Percentiles rank a stretch among this genome's conserved stretches.
Evolutionary conservation across 30 jellyfish, hydroid and myxozoan genomes (phyloP).

Genomic region (Aurelia aurita complex sp. Pacific): DNA sequence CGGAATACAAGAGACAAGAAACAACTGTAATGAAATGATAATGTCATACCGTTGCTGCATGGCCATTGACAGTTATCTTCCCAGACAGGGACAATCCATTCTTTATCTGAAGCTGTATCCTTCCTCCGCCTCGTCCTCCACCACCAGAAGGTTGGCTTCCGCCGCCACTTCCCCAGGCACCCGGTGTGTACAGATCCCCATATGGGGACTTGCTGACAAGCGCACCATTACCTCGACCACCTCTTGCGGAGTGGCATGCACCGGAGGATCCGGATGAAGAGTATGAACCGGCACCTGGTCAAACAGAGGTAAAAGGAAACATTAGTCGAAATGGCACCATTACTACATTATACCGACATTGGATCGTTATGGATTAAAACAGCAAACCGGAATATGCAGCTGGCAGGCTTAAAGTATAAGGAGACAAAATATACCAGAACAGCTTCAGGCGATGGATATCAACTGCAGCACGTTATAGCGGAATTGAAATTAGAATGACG

Average conservation of each 20-base stretch:
- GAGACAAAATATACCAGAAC: too few species aligned
- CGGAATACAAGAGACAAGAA: too few species aligned
- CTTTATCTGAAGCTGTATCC: slow-evolving; percentile 6
- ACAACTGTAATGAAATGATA: too few species aligned
- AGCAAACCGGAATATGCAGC: too few species aligned
- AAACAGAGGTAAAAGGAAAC: background rate
- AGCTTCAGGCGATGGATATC: too few species aligned
- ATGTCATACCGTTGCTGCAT: slow-evolving; percentile 30
- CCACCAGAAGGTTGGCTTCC: slow-evolving; percentile 48
- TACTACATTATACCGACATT: too few species aligned
- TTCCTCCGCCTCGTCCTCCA: slow-evolving; percentile 71
- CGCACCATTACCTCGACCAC: slow-evolving; percentile 63
- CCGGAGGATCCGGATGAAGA: slow-evolving; percentile 62
- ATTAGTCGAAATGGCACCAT: background rate
- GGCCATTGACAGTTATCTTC: slow-evolving; percentile 49
- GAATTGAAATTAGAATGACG: too few species aligned
- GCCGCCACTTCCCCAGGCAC: slow-evolving; percentile 72
- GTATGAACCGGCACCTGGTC: slow-evolving; percentile 42
- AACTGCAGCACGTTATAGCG: too few species aligned
- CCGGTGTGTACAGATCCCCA: slow-evolving; percentile 41
- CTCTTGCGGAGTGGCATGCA: slow-evolving; percentile 60
- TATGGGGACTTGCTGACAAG: slow-evolving; percentile 21
- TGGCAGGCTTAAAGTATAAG: too few species aligned
- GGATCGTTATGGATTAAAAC: too few species aligned
- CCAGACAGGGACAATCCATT: slow-evolving; percentile 30